These are phyloP conservation scores for Odontocerum albicorne DNA, from an alignment of 2,888 invertebrate species.

Conservation along the genomic window DNA sequence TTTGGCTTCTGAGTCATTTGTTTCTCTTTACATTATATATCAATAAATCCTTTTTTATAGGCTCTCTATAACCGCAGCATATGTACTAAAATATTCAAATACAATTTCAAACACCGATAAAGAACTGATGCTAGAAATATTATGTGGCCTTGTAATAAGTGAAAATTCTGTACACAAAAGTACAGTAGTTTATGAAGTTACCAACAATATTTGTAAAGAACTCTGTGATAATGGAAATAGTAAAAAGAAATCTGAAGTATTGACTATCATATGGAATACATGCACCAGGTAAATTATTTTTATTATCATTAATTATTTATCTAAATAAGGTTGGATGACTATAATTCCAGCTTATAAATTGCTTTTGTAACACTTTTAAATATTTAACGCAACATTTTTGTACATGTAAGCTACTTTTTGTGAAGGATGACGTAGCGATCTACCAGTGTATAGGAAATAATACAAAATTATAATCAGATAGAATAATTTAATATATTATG, in stretches of 20 bases:
- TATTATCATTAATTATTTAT: too few relatives aligned
- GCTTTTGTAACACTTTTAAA: too few relatives aligned
- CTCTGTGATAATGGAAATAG: conserved; percentile 35
- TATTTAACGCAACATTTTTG: too few relatives aligned
- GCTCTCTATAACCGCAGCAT: conserved; percentile 46
- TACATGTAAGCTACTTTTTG: too few relatives aligned
- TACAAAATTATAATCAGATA: too few relatives aligned
- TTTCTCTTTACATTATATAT: too few relatives aligned
- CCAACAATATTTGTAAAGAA: conserved; percentile 41
- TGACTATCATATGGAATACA: conserved; percentile 46
- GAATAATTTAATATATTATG: too few relatives aligned
- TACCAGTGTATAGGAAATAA: too few relatives aligned
- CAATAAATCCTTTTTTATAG: conserved; percentile 41
- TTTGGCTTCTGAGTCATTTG: too few relatives aligned
- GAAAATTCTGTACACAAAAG: conserved; percentile 42
- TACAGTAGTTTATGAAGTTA: conserved; percentile 42
- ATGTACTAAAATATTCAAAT: conserved; percentile 43
- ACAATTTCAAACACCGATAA: conserved; percentile 42
- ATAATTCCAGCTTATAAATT: too few relatives aligned
- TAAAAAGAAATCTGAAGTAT: conserved; percentile 38
- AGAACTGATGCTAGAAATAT: conserved; percentile 41
- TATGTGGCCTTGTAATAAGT: conserved; percentile 43
- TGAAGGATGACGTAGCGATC: too few relatives aligned
- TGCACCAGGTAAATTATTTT: conserved; percentile 47
- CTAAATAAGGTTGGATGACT: too few relatives aligned